Evolutionary conservation across 2,113 vertebrate species (phyloP).

Genomic region (Corythoichthys haematopterus): DNA sequence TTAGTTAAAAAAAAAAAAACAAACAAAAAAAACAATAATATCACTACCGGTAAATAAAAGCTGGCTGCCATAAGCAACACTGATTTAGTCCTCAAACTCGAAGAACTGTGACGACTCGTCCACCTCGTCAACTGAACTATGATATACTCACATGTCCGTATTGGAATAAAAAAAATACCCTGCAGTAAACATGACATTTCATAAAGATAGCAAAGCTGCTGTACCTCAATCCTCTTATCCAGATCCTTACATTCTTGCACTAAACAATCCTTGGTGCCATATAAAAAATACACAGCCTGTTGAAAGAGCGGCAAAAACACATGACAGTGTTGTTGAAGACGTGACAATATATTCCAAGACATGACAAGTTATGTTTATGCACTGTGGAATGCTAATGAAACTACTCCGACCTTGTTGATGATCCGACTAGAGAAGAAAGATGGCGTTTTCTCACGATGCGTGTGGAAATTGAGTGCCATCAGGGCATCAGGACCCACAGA

Average conservation of each 20-base stretch:
- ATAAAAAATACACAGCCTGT: constrained; percentile 95
- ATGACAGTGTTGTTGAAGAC: not conserved
- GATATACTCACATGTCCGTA: not conserved
- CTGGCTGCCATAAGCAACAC: not conserved
- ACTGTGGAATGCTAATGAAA: constrained; percentile 12
- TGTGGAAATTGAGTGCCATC: constrained; percentile 98
- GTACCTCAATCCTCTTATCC: constrained; percentile 97
- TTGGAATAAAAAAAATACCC: not conserved
- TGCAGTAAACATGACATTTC: not conserved
- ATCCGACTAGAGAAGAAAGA: constrained; percentile 97
- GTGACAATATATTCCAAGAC: not conserved
- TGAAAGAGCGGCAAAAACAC: not conserved
- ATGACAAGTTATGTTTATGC: not conserved
- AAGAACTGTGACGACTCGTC: not conserved
- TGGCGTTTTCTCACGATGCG: constrained; percentile 91
- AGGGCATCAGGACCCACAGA: constrained; percentile 94
- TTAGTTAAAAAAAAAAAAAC: too few species aligned
- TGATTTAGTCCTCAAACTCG: not conserved
- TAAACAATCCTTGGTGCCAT: constrained; percentile 97
- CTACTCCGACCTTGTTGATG: constrained; percentile 86
- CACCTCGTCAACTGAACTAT: not conserved
- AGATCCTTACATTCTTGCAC: constrained; percentile 98
- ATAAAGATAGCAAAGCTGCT: not conserved
- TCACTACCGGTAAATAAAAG: too few species aligned
- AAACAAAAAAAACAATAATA: too few species aligned